Percentiles rank a stretch among this genome's conserved stretches.
These are phyloP conservation scores for Empis stercorea DNA, from an alignment of 2,888 invertebrate species.

Conservation along the genomic window DNA sequence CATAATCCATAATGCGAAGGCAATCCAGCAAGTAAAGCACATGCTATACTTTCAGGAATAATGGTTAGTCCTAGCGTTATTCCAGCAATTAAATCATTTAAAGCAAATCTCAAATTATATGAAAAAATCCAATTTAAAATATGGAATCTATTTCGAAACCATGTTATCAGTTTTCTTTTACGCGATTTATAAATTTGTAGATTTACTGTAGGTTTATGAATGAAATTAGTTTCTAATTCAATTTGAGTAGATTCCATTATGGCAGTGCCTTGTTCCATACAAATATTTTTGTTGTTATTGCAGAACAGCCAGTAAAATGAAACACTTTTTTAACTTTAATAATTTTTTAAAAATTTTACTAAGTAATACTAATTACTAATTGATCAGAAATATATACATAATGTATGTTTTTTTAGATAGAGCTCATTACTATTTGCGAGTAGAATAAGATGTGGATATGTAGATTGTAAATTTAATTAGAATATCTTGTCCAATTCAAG, in stretches of 20 bases:
- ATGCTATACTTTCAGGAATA: conserved; percentile 91
- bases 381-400: too few species aligned
- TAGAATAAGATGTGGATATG: too few species aligned
- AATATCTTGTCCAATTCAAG: too few species aligned
- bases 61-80: conserved; percentile 79
- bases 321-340: too few species aligned
- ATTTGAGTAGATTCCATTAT: background rate
- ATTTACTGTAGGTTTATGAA: background rate
- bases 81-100: conserved; percentile 76
- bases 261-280: too few species aligned
- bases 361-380: too few species aligned
- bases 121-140: conserved; percentile 29
- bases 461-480: too few species aligned
- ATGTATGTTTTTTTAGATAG: too few species aligned
- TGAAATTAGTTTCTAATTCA: background rate
- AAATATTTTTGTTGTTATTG: too few species aligned
- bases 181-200: background rate
- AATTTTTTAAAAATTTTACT: too few species aligned
- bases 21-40: conserved; percentile 72
- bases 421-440: too few species aligned
- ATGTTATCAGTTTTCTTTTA: background rate
- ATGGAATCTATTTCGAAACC: conserved; percentile 12
- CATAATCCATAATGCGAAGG: conserved; percentile 85
- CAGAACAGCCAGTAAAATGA: too few species aligned
- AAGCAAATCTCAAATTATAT: conserved; percentile 36